Evolutionary conservation across 2,888 invertebrate species (phyloP).

Genomic region (Eumacrocentrus americanus): DNA sequence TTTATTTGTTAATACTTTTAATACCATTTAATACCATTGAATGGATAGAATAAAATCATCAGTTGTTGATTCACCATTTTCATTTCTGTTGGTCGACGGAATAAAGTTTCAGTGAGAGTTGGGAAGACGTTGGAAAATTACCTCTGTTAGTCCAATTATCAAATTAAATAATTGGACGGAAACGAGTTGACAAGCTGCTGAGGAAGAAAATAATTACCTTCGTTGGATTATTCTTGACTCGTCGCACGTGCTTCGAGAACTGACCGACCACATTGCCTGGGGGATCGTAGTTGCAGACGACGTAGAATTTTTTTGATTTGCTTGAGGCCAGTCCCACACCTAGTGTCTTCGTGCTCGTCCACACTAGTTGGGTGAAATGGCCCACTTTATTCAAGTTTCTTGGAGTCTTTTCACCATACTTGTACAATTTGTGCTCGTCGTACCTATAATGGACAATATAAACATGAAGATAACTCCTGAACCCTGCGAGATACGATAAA

Average conservation of each 20-base stretch:
- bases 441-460: too few species aligned
- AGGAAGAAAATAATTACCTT: not conserved
- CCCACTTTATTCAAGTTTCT: slow-evolving; percentile 50
- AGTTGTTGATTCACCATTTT: not conserved
- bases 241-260: slow-evolving; percentile 45
- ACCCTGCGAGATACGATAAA: too few species aligned
- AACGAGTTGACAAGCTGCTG: not conserved
- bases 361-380: slow-evolving; percentile 68
- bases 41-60: not conserved
- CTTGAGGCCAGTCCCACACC: slow-evolving; percentile 64
- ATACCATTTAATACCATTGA: not conserved
- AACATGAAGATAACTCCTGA: too few species aligned
- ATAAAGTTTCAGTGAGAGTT: not conserved
- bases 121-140: not conserved
- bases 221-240: slow-evolving; percentile 22
- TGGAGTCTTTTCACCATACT: slow-evolving; percentile 41
- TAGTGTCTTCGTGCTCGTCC: slow-evolving; percentile 63
- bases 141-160: not conserved
- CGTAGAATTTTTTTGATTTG: slow-evolving; percentile 56
- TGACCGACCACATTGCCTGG: slow-evolving; percentile 62
- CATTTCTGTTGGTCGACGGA: not conserved
- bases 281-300: slow-evolving; percentile 66
- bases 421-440: slow-evolving; percentile 45
- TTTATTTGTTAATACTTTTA: too few species aligned
- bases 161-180: not conserved